Evolutionary conservation across 2,888 invertebrate species (phyloP), one percentile per base, ranked within the genome.

Genomic region (Protonemura montana): DNA sequence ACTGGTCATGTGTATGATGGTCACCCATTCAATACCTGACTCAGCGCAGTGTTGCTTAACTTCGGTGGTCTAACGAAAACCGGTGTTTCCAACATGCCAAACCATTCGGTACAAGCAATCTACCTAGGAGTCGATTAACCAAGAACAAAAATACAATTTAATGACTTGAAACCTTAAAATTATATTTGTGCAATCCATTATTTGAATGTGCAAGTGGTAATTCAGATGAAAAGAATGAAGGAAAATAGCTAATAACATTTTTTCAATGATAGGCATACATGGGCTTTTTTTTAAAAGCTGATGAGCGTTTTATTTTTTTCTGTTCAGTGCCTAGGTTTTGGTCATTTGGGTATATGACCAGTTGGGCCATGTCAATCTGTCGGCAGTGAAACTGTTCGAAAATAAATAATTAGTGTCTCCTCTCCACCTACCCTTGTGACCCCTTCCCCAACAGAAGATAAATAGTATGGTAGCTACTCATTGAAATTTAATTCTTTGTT

Each of bases 401-500:
- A 86, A 86, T 86, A 86, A 86, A 86, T 86, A 28, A 86, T 86
- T 82, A 86, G 86, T 26, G 30, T 76, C 28, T 78, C 30, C 81
- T 35, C 5, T 10, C 35, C 35, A 3, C 35, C 35, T 10, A 3
- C 35, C 35, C 35, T 10, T 10, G 3, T 10, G 5, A 3, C 35
- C 35, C 35, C 5, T 10, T 35, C 35, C 3, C 35, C 59, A 10
- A 59, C 59, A 2, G 59, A 59, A 59, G 30, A 27, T 29, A 29
- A 29, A 81, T 81, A n/a, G 29, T 28, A 81, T 10, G 30, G 7
- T 25, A 35, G 30, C 76, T 80, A 82, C 86, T 81, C 86, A 86
- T 86, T 86, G 82, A 83, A 86, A 86, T 86, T 59, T 59, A 86
- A 83, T 86, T 86, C 86, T 86, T 86, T 86, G 86, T 86, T 86